These are phyloP conservation scores for Crotalus adamanteus DNA, from an alignment of 2,797 vertebrate species.

Conservation along the genomic window DNA sequence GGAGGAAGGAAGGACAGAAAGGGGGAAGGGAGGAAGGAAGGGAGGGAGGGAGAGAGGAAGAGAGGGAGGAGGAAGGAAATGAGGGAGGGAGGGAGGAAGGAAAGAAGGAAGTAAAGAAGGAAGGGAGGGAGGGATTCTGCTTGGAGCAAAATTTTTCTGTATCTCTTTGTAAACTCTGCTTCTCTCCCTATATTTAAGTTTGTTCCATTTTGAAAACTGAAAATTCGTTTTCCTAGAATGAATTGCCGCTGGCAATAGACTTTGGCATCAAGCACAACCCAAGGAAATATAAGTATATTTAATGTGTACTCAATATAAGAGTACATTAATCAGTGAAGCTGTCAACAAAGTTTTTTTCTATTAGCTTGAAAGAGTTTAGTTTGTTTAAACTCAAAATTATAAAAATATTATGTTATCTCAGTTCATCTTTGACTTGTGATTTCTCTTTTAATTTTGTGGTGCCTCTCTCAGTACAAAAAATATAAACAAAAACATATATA, in stretches of 20 bases:
- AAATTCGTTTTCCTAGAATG: neutral
- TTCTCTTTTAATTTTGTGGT: neutral
- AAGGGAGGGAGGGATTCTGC: neutral
- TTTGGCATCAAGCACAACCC: neutral
- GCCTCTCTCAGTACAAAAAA: neutral
- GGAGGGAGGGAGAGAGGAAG: neutral
- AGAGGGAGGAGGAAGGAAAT: too few species aligned
- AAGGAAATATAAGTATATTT: neutral
- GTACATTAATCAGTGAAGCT: neutral
- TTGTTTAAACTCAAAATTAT: neutral
- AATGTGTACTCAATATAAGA: neutral
- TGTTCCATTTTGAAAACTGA: neutral
- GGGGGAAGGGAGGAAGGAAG: too few species aligned
- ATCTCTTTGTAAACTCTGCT: neutral
- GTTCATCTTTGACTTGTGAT: neutral
- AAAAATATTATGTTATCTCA: neutral
- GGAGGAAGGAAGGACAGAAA: too few species aligned
- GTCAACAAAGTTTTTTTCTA: neutral
- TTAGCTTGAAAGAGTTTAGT: neutral
- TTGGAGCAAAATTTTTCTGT: neutral
- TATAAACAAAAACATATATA: neutral
- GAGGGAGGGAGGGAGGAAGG: too few species aligned
- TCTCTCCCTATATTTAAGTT: neutral
- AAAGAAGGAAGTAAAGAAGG: accelerated
- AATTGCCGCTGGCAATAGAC: neutral